These are phyloP conservation scores for Cervus canadensis DNA, from an alignment of 2,113 vertebrate genomes.

Conservation along the genomic window DNA sequence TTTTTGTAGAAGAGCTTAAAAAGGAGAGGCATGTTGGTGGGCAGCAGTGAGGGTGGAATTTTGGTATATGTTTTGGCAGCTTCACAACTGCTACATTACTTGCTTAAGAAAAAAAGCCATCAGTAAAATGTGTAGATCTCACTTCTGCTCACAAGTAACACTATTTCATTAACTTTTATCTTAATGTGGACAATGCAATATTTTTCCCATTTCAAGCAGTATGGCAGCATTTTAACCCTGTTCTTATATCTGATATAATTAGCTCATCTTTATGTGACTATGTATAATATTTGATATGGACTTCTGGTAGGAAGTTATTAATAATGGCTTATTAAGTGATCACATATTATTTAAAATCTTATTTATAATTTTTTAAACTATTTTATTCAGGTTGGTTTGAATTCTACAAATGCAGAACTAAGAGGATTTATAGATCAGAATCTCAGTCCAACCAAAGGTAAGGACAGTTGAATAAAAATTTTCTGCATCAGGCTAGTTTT, in stretches of 20 bases:
- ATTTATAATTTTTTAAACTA: slow-evolving; percentile 71
- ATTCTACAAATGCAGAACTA: slow-evolving; percentile 81
- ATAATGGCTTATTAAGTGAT: slow-evolving; percentile 27
- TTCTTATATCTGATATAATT: not conserved
- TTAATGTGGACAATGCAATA: not conserved
- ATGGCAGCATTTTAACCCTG: not conserved
- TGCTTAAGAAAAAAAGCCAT: not conserved
- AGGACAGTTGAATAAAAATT: slow-evolving; percentile 66
- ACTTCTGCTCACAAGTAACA: not conserved
- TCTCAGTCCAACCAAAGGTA: slow-evolving; percentile 84
- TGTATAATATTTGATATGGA: not conserved
- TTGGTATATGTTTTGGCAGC: not conserved
- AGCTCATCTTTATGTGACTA: not conserved
- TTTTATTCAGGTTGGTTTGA: slow-evolving; percentile 83
- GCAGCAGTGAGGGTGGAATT: not conserved
- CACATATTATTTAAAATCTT: not conserved
- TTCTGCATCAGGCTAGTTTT: slow-evolving; percentile 26
- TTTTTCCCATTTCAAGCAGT: slow-evolving; percentile 12
- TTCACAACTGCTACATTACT: not conserved
- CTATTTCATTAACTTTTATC: not conserved
- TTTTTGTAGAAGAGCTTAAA: not conserved
- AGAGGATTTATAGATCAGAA: slow-evolving; percentile 86
- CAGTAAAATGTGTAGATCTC: not conserved
- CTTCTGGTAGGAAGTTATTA: not conserved
- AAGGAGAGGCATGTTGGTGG: not conserved